phyloP scores from a whole-genome alignment of 2,888 invertebrate genomes.

The Dione juno region DNA sequence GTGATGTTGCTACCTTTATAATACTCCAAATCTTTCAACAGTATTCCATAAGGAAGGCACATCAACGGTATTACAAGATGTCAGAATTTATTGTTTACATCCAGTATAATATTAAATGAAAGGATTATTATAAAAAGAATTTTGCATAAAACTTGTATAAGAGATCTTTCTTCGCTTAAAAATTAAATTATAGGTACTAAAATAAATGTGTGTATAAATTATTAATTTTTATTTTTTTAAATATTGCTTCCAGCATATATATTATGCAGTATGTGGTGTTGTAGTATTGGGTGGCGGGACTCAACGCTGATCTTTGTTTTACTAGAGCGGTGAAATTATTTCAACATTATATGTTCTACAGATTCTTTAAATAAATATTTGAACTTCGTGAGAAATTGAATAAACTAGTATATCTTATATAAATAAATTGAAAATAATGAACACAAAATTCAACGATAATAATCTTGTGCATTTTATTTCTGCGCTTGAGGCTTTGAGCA shows the following conservation, averaged over 20 bases:
- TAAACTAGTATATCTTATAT: too few relatives aligned
- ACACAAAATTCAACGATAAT: background rate
- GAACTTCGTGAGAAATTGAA: too few relatives aligned
- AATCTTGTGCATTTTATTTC: background rate
- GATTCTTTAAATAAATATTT: too few relatives aligned
- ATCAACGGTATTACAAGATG: background rate
- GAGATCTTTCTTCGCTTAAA: too few relatives aligned
- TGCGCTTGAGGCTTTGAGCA: constrained; percentile 29
- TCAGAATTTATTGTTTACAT: background rate
- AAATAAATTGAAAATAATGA: background rate
- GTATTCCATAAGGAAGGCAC: background rate
- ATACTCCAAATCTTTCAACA: background rate
- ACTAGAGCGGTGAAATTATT: too few relatives aligned
- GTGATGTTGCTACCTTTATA: constrained; percentile 7
- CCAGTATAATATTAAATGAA: background rate
- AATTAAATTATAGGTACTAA: too few relatives aligned
- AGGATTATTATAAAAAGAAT: background rate
- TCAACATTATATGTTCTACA: background rate
- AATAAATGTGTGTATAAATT: too few relatives aligned
- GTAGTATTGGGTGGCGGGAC: too few relatives aligned
- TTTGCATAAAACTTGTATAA: background rate
- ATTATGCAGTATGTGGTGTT: too few relatives aligned
- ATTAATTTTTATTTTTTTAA: too few relatives aligned
- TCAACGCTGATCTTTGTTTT: too few relatives aligned
- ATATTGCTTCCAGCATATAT: too few relatives aligned